Conservation (phyloP, 2,888 invertebrate genomes). For the Cataglyphis cursor region DNA sequence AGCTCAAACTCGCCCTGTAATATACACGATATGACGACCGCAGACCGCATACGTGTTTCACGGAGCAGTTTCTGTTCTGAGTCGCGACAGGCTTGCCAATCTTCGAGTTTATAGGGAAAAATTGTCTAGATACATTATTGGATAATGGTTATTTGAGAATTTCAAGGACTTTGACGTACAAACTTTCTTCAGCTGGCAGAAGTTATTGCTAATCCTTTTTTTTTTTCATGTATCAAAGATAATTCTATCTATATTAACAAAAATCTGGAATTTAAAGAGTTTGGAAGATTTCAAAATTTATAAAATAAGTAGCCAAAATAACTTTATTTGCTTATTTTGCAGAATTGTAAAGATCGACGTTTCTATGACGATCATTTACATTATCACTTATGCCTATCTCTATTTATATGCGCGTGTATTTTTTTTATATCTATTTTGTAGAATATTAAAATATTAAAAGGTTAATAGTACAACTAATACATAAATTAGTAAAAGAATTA, state of each 20-base stretch:
- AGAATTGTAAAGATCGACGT: conserved; percentile 7
- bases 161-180: too few relatives aligned
- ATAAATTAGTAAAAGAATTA: not conserved
- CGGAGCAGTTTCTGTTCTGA: not conserved
- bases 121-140: not conserved
- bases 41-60: conserved; percentile 23
- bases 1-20: conserved; percentile 10
- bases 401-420: not conserved
- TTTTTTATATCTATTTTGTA: not conserved
- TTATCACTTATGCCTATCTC: not conserved
- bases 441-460: not conserved
- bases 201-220: too few relatives aligned
- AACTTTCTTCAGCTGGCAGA: too few relatives aligned
- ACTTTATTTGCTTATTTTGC: not conserved
- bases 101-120: not conserved
- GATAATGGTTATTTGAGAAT: not conserved
- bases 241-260: too few relatives aligned
- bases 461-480: not conserved
- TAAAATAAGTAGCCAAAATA: conserved; percentile 25
- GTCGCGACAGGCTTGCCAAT: not conserved
- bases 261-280: not conserved
- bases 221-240: too few relatives aligned
- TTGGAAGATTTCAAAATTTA: not conserved
- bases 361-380: not conserved
- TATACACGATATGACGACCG: not conserved